Evolutionary conservation across 92 coral and sea anemone species (phyloP), one percentile per base, ranked within the genome.

Genomic region (Porites cylindrica): DNA sequence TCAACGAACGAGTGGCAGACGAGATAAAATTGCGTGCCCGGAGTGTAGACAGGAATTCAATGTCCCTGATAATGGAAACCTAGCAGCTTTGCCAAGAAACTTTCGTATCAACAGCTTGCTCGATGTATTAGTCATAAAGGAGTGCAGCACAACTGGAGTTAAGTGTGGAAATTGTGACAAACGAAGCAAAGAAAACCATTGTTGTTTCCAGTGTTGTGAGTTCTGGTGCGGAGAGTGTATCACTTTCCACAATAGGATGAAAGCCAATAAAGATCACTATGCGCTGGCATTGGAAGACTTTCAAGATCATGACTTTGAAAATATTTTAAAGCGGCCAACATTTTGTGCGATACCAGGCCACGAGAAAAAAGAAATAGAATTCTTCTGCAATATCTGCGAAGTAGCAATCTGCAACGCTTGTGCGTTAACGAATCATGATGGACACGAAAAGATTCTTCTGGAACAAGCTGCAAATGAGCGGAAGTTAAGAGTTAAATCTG

Each of bases 251-350:
- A 69, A 69, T 29, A 13, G 26, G 51, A 32, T 69, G 38, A 69
- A 10, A 23, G 2, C 51, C 19, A 71, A 71, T n/a, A 71, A 29
- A 71, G 53, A 38, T 11, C 76, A 71, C 76, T 56, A 10, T 12
- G 52, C 47, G 12, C 51, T 71, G 51, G 76, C 76, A 5, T 10
- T 71, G 56, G 47, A 47, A 71, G 52, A 71, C n/a, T 47, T 71
- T 71, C 76, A 43, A 71, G 76, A 71, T 14, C n/a, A 71, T 16
- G 76, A 71, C 56, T 26, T 10, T 29, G 76, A 71, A 16, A n/a
- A 29, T 17, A n/a, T 71, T 16, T 47, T 71, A 18, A 71, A 71
- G 76, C 76, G 51, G 8, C 76, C 76, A 13, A 18, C 51, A 1
- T 71, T 71, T 71, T 71, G 76, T 14, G 19, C n/a, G 19, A 71